Evolutionary conservation across 2,113 vertebrate species (phyloP).

Genomic region (Saguinus imperator): DNA sequence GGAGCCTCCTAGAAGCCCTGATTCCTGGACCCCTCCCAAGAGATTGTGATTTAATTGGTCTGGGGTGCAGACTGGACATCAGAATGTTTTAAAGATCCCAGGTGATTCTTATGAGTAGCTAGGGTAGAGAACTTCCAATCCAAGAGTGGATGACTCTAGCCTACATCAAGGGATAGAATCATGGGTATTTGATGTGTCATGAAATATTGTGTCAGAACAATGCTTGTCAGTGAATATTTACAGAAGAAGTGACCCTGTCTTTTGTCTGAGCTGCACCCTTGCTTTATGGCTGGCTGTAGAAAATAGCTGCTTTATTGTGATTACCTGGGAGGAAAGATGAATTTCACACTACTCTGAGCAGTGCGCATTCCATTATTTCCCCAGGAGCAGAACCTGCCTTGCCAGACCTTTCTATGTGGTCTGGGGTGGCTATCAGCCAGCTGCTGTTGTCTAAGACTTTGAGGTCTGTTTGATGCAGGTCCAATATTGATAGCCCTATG

Average conservation of each 20-base stretch:
- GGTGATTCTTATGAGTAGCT: neutral
- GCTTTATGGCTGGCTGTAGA: neutral
- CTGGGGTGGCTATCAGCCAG: neutral
- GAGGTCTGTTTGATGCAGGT: neutral
- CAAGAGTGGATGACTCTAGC: neutral
- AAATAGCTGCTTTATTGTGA: neutral
- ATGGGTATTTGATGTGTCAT: neutral
- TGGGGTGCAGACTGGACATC: neutral
- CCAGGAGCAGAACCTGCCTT: neutral
- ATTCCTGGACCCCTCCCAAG: neutral
- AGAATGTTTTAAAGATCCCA: neutral
- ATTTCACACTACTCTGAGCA: accelerated
- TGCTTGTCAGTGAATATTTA: neutral
- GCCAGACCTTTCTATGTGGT: neutral
- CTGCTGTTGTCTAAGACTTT: neutral
- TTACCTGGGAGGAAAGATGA: neutral
- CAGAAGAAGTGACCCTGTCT: neutral
- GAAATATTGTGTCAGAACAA: neutral
- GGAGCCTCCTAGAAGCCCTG: neutral
- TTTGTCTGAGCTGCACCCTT: neutral
- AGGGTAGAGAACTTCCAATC: neutral
- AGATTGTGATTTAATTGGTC: neutral
- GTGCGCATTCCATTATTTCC: accelerated
- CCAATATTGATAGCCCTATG: neutral
- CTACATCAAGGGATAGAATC: neutral